phyloP scores from a whole-genome alignment of 2,113 vertebrate genomes.

The Elgaria multicarinata region DNA sequence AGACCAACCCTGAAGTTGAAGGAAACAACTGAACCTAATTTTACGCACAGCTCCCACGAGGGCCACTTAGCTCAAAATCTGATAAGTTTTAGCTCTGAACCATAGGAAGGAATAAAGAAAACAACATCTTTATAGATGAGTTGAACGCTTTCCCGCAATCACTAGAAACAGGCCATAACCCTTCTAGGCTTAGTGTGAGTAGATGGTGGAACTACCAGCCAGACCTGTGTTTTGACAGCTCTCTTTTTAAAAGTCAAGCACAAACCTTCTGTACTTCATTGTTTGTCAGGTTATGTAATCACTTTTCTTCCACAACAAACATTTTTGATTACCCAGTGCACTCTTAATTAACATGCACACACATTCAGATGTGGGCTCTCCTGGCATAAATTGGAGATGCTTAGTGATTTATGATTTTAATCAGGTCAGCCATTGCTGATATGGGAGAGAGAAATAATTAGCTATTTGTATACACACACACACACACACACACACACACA shows the following conservation, averaged over 20 bases:
- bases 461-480: conserved; percentile 51
- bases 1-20: not conserved
- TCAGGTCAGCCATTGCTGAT: conserved; percentile 67
- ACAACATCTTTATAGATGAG: not conserved
- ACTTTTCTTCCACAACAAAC: conserved; percentile 38
- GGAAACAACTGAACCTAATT: no score
- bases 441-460: conserved; percentile 67
- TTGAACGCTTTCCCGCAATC: not conserved
- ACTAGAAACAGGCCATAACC: not conserved
- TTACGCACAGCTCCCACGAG: no score
- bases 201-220: not conserved
- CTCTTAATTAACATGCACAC: conserved; percentile 63
- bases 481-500: not conserved
- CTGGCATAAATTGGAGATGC: conserved; percentile 50
- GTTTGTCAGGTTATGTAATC: conserved; percentile 15
- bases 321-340: conserved; percentile 51
- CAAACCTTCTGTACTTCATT: conserved; percentile 23
- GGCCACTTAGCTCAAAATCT: not conserved
- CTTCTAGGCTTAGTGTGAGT: not conserved
- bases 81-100: not conserved
- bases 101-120: not conserved
- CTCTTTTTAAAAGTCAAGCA: not conserved
- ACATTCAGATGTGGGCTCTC: conserved; percentile 43
- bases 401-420: conserved; percentile 73
- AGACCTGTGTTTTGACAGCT: not conserved